Percentiles rank a stretch among this genome's conserved stretches.
These are phyloP conservation scores for Pterostichus madidus DNA, from an alignment of 2,888 invertebrate genomes.

Conservation along the genomic window DNA sequence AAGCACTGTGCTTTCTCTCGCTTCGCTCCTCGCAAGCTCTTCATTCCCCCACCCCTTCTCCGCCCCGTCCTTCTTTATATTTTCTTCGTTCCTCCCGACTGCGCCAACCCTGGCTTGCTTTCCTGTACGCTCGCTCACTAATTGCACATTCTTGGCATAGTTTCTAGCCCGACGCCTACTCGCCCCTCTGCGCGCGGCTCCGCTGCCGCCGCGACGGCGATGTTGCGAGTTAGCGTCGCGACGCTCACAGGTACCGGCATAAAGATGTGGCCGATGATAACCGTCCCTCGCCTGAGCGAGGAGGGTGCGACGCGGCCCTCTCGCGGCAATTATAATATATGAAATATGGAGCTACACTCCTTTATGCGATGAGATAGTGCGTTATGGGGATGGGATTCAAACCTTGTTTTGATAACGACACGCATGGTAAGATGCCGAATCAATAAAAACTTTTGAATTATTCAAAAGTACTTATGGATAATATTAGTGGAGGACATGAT, in stretches of 20 bases:
- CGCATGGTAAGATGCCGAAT: no score
- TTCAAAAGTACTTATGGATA: no score
- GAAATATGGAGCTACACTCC: constrained; percentile 28
- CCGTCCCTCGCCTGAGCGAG: neutral
- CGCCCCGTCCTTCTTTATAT: constrained; percentile 82
- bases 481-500: no score
- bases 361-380: no score
- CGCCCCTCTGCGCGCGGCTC: constrained; percentile 57
- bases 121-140: constrained; percentile 89
- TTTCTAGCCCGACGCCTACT: constrained; percentile 87
- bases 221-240: constrained; percentile 35
- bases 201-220: constrained; percentile 34
- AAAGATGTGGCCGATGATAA: constrained; percentile 31
- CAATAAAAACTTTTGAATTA: no score
- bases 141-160: constrained; percentile 98
- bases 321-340: constrained; percentile 30
- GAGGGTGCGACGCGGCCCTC: no score
- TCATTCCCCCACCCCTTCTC: constrained; percentile 72
- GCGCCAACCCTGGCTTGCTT: constrained; percentile 73
- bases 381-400: neutral
- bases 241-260: constrained; percentile 32
- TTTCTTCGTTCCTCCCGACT: constrained; percentile 80
- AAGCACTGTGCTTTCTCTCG: neutral
- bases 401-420: no score
- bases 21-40: constrained; percentile 70